phyloP scores from a whole-genome alignment of 1,140 invertebrate genomes.

The Orius insidiosus region DNA sequence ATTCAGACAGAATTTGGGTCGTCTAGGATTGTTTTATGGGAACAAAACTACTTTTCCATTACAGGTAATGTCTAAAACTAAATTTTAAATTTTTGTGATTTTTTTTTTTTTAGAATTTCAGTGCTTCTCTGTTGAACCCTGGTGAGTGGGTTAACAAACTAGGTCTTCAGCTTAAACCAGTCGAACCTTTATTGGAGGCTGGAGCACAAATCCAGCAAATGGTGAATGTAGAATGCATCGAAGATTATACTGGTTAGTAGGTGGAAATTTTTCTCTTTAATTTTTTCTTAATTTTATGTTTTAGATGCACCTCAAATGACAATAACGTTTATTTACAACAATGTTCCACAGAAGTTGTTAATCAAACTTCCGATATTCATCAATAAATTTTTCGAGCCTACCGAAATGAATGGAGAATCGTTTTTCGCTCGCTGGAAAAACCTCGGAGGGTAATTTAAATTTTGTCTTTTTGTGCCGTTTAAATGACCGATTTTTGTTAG shows the following conservation, averaged over 20 bases:
- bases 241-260: conserved; percentile 66
- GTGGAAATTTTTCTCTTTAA: too few relatives aligned
- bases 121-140: conserved; percentile 42
- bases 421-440: conserved; percentile 99
- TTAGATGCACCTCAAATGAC: conserved; percentile 61
- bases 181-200: conserved; percentile 81
- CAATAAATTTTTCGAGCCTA: conserved; percentile 98
- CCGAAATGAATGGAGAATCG: conserved; percentile 95
- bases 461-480: background rate
- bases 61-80: conserved; percentile 30
- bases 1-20: conserved; percentile 83
- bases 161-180: conserved; percentile 82
- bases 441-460: conserved; percentile 61
- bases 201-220: conserved; percentile 97
- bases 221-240: conserved; percentile 91
- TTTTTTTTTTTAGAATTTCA: conserved; percentile 36
- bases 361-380: conserved; percentile 90
- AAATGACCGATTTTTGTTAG: conserved; percentile 26
- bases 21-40: conserved; percentile 91
- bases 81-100: conserved; percentile 13
- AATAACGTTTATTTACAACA: conserved; percentile 74
- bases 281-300: conserved; percentile 15
- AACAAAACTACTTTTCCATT: conserved; percentile 86
- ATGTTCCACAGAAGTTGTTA: conserved; percentile 75
- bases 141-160: conserved; percentile 62